Evolutionary conservation across 2,888 invertebrate species (phyloP).

Genomic region (Dolichomitus sp.): DNA sequence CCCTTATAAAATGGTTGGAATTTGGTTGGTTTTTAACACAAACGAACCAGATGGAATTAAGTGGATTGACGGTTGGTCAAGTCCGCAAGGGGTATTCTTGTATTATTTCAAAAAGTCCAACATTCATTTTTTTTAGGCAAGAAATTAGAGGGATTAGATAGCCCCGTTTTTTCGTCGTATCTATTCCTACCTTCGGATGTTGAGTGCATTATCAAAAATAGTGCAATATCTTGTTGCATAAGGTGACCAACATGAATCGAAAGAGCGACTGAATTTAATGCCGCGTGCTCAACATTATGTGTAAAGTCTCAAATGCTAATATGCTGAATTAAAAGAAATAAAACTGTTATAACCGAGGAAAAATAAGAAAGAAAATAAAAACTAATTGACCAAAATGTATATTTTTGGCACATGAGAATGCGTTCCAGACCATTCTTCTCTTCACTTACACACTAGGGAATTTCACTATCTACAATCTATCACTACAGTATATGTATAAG

Average conservation of each 20-base stretch:
- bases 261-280: slow-evolving; percentile 53
- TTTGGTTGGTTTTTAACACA: too few relatives aligned
- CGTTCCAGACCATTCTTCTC: slow-evolving; percentile 86
- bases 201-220: slow-evolving; percentile 29
- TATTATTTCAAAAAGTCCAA: slow-evolving; percentile 24
- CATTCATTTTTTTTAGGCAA: slow-evolving; percentile 20
- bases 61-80: too few relatives aligned
- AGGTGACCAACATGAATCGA: slow-evolving; percentile 17
- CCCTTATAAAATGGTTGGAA: too few relatives aligned
- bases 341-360: slow-evolving; percentile 5
- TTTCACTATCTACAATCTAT: slow-evolving; percentile 46
- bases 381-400: slow-evolving; percentile 75
- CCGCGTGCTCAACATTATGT: slow-evolving; percentile 46
- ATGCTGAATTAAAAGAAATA: slow-evolving; percentile 28
- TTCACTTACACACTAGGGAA: slow-evolving; percentile 70
- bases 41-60: too few relatives aligned
- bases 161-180: neutral
- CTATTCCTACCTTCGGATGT: slow-evolving; percentile 33
- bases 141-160: neutral
- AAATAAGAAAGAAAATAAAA: slow-evolving; percentile 17
- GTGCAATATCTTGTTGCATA: slow-evolving; percentile 32
- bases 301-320: slow-evolving; percentile 50
- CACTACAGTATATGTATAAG: slow-evolving; percentile 53
- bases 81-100: neutral
- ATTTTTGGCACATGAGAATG: slow-evolving; percentile 83